Evolutionary conservation across 1,140 invertebrate genomes (phyloP), one percentile per base, ranked within the genome.

Genomic region (Panagrolaimus sp.): DNA sequence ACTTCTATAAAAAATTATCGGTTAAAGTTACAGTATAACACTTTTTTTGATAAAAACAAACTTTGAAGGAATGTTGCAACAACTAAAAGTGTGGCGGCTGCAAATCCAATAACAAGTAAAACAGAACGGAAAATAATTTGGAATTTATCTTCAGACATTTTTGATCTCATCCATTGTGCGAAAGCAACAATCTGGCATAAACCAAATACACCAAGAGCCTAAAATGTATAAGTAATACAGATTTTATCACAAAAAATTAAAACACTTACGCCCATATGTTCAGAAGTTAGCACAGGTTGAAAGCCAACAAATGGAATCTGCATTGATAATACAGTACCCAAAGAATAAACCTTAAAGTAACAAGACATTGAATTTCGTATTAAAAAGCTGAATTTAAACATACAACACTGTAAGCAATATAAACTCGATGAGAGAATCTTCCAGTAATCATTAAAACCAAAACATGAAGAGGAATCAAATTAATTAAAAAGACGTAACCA

Each of bases 231-330:
- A 14, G 0, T 21, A 64, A 28, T 71, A 4, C n/a, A 58, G 15
- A 1, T 0, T 0, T 8, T 44, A n/a, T 15, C 43, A 70, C n/a
- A 55, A 26, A 0, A 71, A 1, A 55, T 12, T 15, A n/a, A 71
- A 24, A 24, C 4, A 73, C 68, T 48, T 58, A 78, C 93, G 63
- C 96, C 95, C 95, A 99, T 99, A 83, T 99, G 96, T 86, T 99
- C 96, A 84, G 93, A 96, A 15, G 96, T 98, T 71, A 93, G 74
- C 15, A 99, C 95, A 32, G 96, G 96, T 86, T 99, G 96, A 85
- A 99, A 99, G 46, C 96, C 96, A 73, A 99, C 96, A 87, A 99
- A 99, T 58, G 96, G 96, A 77, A 99, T 94, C 70, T 99, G 96
- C 96, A 99, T 99, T 62, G 94, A 97, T 63, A 96, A 87, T 43